Evolutionary conservation across 2,888 invertebrate genomes (phyloP).

Genomic region (Lampropteryx suffumata): DNA sequence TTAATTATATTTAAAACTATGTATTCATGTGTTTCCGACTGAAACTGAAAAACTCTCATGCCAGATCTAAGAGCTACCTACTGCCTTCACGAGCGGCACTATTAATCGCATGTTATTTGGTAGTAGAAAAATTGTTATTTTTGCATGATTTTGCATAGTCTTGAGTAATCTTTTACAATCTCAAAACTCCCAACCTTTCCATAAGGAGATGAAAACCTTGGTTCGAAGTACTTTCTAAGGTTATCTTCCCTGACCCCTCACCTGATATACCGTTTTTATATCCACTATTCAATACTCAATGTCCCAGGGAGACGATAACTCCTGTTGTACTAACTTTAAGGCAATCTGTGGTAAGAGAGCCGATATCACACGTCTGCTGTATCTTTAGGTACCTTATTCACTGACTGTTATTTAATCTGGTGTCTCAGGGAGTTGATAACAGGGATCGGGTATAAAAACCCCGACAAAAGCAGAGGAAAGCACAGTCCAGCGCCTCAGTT

Average conservation of each 20-base stretch:
- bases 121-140: no score
- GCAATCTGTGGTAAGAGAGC: conserved; percentile 3
- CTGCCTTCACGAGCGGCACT: no score
- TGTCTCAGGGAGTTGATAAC: conserved; percentile 4
- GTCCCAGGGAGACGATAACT: conserved; percentile 1
- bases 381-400: background rate
- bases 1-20: no score
- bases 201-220: background rate
- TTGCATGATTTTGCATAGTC: no score
- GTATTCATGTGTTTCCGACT: no score
- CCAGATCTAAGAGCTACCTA: no score
- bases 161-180: no score
- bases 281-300: conserved; percentile 8
- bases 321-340: background rate
- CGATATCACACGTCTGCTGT: no score
- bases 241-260: conserved; percentile 8
- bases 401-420: conserved; percentile 2
- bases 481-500: conserved; percentile 46
- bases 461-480: conserved; percentile 19
- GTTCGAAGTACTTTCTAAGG: conserved; percentile 2
- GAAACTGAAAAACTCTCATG: no score
- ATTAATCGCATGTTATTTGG: no score
- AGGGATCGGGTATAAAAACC: conserved; percentile 53
- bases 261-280: conserved; percentile 4
- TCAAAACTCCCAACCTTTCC: conserved; percentile 3